Evolutionary conservation across 2,888 invertebrate genomes (phyloP).

Genomic region (Amaurobius ferox): DNA sequence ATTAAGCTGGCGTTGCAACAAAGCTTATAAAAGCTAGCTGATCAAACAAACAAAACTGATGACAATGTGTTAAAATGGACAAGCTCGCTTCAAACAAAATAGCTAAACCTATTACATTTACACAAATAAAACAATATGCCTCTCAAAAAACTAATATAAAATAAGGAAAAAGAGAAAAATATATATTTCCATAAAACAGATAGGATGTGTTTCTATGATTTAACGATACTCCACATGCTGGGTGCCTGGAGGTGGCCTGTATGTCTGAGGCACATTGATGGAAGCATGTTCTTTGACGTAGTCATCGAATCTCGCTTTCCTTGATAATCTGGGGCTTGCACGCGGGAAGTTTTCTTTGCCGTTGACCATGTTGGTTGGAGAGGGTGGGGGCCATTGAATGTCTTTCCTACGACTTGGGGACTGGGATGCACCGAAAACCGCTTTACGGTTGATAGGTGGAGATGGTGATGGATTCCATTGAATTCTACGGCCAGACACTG

Average conservation of each 20-base stretch:
- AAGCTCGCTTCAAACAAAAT: not conserved
- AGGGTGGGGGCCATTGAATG: constrained; percentile 69
- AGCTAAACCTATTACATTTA: not conserved
- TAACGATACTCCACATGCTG: constrained; percentile 74
- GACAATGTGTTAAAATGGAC: not conserved
- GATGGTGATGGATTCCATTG: constrained; percentile 67
- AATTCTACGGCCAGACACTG: constrained; percentile 48
- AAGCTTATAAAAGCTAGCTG: not conserved
- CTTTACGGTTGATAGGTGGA: constrained; percentile 28
- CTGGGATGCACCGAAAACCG: constrained; percentile 8
- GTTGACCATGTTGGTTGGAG: not conserved
- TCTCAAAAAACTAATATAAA: constrained; percentile 12
- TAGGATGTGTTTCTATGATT: not conserved
- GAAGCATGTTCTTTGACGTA: constrained; percentile 67
- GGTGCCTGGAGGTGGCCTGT: constrained; percentile 74
- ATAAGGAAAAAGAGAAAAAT: not conserved
- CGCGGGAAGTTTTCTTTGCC: constrained; percentile 16
- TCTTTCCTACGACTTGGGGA: constrained; percentile 60
- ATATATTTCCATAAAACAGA: not conserved
- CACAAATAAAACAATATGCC: constrained; percentile 8
- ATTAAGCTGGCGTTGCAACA: no score
- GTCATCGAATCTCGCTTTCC: constrained; percentile 64
- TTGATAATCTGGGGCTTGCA: constrained; percentile 29
- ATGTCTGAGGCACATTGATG: constrained; percentile 73
- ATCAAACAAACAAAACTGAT: not conserved